phyloP scores from a whole-genome alignment of 2,797 vertebrate species.

The Dicrostonyx torquatus region DNA sequence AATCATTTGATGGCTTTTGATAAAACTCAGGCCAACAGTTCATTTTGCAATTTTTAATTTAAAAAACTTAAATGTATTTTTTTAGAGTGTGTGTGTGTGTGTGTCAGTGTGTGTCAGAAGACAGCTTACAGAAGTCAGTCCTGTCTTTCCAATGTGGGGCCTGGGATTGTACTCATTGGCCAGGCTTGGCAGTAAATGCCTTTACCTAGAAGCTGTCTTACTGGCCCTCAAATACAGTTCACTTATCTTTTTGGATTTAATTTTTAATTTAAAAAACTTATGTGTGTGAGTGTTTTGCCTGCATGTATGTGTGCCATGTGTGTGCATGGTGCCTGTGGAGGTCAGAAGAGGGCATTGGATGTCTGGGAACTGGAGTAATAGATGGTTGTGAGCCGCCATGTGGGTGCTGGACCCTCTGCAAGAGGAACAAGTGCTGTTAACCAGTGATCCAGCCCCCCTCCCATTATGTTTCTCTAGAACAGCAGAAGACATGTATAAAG shows the following conservation, averaged over 20 bases:
- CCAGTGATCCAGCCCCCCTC: not conserved
- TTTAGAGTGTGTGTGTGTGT: no score
- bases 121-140: not conserved
- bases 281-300: not conserved
- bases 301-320: not conserved
- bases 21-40: not conserved
- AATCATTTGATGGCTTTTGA: not conserved
- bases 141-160: not conserved
- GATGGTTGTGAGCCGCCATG: not conserved
- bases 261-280: not conserved
- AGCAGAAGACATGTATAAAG: not conserved
- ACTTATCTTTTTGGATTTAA: not conserved
- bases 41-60: not conserved
- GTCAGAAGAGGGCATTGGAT: not conserved
- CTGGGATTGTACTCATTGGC: not conserved
- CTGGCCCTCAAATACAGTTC: not conserved
- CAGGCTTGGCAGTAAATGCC: not conserved
- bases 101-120: not conserved
- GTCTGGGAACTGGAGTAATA: not conserved
- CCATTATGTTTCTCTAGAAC: not conserved
- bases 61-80: not conserved
- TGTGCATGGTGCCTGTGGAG: not conserved
- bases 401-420: not conserved
- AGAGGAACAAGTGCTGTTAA: not conserved
- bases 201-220: not conserved